A percentile compares a stretch with the other conserved stretches of the same genome.
Evolutionary conservation across 2,888 invertebrate genomes (phyloP).

Genomic region (Tridacna crocea): DNA sequence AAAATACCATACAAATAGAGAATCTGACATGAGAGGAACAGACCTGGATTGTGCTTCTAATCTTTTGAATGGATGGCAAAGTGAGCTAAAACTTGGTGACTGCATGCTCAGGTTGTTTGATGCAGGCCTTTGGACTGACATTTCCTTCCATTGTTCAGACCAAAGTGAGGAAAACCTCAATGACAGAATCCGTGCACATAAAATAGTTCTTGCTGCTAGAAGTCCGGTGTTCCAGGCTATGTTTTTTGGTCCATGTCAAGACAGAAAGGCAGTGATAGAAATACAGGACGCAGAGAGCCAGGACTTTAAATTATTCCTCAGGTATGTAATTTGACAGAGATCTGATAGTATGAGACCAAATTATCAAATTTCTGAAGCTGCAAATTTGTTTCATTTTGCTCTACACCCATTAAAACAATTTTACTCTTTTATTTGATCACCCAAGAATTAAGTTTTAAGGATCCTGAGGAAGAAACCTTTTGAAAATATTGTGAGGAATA

Average conservation of each 20-base stretch:
- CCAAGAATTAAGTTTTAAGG: no score
- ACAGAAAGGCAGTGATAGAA: conserved; percentile 25
- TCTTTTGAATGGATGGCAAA: conserved; percentile 30
- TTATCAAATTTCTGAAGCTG: no score
- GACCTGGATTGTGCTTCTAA: no score
- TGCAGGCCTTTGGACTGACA: conserved; percentile 32
- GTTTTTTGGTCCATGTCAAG: conserved; percentile 46
- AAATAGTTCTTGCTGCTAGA: conserved; percentile 39
- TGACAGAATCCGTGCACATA: conserved; percentile 36
- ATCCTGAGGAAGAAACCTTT: no score
- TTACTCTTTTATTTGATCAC: no score
- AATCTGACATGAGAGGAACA: no score
- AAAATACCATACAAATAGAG: no score
- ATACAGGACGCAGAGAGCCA: conserved; percentile 27
- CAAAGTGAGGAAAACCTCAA: conserved; percentile 15
- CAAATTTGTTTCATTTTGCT: no score
- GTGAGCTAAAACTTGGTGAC: conserved; percentile 2
- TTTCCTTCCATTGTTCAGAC: conserved; percentile 31
- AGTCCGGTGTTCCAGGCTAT: conserved; percentile 47
- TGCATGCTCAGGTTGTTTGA: conserved; percentile 23
- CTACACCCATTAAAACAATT: no score
- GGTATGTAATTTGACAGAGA: conserved; percentile 16
- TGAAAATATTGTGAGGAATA: no score
- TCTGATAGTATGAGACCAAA: no score
- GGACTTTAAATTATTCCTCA: conserved; percentile 30